A percentile compares a stretch with the other conserved stretches of the same genome.
Conservation (phyloP, 2,113 vertebrate genomes). For the Istiophorus platypterus region DNA sequence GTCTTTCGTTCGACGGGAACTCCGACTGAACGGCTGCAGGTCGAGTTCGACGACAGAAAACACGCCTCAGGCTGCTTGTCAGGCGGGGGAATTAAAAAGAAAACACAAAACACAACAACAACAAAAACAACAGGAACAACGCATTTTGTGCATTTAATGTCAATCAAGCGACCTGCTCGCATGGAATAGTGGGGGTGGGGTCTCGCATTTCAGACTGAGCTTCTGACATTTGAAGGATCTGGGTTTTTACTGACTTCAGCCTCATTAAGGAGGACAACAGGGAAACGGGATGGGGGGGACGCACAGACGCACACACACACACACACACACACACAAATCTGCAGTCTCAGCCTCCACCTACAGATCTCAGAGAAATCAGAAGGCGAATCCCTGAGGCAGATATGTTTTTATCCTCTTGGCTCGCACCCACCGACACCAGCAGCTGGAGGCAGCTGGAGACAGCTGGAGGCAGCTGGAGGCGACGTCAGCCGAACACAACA, state of each 20-base stretch:
- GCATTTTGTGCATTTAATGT: background rate
- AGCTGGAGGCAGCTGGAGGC: background rate
- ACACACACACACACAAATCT: conserved; percentile 7
- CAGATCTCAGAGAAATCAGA: background rate
- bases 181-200: background rate
- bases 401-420: background rate
- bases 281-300: background rate
- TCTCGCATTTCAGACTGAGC: background rate
- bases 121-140: background rate
- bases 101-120: no score
- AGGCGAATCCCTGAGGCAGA: background rate
- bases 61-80: background rate
- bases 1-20: background rate
- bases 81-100: no score
- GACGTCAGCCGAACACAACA: background rate
- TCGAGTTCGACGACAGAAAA: background rate
- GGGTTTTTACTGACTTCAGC: background rate
- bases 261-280: background rate
- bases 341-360: conserved; percentile 13
- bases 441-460: background rate
- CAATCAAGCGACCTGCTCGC: background rate
- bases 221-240: conserved; percentile 4
- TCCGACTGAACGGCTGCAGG: background rate
- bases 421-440: background rate
- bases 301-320: conserved; percentile 11